Evolutionary conservation across 2,797 vertebrate genomes (phyloP).

Genomic region (Jordanella pulchra): DNA sequence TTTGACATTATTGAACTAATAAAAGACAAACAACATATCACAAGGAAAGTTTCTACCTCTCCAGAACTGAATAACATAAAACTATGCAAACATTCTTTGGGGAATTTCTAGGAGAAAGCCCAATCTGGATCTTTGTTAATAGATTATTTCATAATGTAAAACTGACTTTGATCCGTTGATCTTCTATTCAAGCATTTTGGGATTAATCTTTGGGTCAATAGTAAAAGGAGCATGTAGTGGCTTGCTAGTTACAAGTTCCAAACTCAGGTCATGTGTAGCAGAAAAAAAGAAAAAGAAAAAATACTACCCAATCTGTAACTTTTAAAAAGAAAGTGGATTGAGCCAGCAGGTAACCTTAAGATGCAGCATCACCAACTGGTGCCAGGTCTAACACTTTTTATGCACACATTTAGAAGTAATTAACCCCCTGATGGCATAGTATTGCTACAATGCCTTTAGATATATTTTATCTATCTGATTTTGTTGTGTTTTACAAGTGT

Average conservation of each 20-base stretch:
- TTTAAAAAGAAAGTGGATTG: background rate
- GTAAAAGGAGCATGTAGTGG: no score
- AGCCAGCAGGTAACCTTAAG: background rate
- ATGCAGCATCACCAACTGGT: background rate
- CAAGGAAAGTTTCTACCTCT: background rate
- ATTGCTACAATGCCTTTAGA: background rate
- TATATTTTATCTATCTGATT: background rate
- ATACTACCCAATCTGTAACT: background rate
- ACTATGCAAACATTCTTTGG: background rate
- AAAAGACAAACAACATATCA: background rate
- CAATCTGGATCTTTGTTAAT: no score
- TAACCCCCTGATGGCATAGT: background rate
- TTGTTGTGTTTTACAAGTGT: background rate
- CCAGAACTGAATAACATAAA: background rate
- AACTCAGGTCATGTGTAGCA: background rate
- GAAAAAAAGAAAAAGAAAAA: background rate
- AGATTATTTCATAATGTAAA: no score
- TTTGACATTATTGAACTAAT: background rate
- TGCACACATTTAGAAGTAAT: background rate
- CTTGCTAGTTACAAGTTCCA: background rate
- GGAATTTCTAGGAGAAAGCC: background rate
- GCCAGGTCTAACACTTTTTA: background rate
- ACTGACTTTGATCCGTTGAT: no score
- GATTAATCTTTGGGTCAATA: no score
- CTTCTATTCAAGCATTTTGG: no score